Evolutionary conservation across 2,113 vertebrate genomes (phyloP).

Genomic region (Phyllostomus discolor): DNA sequence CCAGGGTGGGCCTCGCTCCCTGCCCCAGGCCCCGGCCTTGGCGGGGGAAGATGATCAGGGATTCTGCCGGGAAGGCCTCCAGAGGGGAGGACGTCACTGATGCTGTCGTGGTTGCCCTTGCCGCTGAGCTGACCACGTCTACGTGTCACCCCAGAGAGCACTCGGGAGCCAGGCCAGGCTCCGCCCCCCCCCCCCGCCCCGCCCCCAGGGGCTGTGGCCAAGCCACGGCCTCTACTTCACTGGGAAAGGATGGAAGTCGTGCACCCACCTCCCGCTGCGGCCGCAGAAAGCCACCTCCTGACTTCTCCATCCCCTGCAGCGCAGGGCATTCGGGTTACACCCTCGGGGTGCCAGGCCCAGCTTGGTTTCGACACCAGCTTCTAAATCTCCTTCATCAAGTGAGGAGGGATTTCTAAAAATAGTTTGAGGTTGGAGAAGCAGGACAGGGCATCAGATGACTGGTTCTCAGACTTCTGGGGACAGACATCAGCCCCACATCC

Average conservation of each 20-base stretch:
- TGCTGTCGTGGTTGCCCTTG: background rate
- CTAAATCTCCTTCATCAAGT: background rate
- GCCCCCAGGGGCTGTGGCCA: background rate
- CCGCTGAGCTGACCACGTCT: background rate
- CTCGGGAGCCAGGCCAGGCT: background rate
- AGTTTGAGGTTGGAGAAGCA: background rate
- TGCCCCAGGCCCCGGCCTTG: background rate
- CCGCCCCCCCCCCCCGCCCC: background rate
- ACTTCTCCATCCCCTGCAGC: background rate
- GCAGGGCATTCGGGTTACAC: background rate
- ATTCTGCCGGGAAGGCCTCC: background rate
- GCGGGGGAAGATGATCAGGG: background rate
- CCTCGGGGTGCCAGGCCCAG: background rate
- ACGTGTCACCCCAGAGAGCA: background rate
- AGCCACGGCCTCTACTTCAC: background rate
- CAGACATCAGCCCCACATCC: background rate
- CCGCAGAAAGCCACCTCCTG: rapidly evolving
- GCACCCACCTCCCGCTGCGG: background rate
- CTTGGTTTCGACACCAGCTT: background rate
- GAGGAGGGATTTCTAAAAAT: background rate
- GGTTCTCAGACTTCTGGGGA: background rate
- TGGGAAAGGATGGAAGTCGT: background rate
- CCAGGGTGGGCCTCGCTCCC: slow-evolving; percentile 77
- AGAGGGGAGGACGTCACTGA: background rate
- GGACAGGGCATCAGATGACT: background rate